These are phyloP conservation scores for Bradypodion pumilum DNA, from an alignment of 2,797 vertebrate species.

Conservation along the genomic window DNA sequence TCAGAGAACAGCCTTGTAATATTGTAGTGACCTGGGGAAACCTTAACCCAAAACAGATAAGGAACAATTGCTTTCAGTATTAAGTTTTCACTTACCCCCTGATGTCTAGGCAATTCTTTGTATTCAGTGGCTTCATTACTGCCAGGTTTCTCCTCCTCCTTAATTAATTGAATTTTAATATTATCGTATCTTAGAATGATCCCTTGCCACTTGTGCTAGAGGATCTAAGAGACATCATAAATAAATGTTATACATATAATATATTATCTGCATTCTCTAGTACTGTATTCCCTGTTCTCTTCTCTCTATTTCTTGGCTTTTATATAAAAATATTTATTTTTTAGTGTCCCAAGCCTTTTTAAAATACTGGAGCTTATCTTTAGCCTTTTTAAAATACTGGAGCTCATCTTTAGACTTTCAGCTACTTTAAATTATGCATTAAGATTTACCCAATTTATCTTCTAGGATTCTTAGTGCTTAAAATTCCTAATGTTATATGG, in stretches of 20 bases:
- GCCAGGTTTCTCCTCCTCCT: slow-evolving; percentile 10
- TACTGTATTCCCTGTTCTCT: slow-evolving; percentile 27
- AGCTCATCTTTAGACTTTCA: not conserved
- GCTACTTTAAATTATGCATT: not conserved
- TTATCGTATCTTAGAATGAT: slow-evolving; percentile 21
- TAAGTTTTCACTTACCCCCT: not conserved
- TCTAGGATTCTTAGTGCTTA: slow-evolving; percentile 5
- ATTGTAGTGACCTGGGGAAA: not conserved
- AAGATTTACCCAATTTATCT: not conserved
- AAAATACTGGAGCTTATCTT: not conserved
- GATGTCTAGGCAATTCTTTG: not conserved
- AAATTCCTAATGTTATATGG: not conserved
- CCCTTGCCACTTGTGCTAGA: slow-evolving; percentile 6
- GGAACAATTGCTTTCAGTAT: not conserved
- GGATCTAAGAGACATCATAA: slow-evolving; percentile 15
- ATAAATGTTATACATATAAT: slow-evolving; percentile 38
- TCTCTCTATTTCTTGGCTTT: slow-evolving; percentile 10
- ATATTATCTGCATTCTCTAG: not conserved
- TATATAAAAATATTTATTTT: not conserved
- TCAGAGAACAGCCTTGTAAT: not conserved
- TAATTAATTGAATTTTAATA: slow-evolving; percentile 37
- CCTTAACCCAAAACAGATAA: not conserved
- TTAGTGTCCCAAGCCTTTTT: not conserved
- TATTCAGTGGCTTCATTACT: slow-evolving; percentile 10
- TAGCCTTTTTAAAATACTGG: not conserved